A percentile compares a stretch with the other conserved stretches of the same genome.
These are phyloP conservation scores for Pteronura brasiliensis DNA, from an alignment of 2,113 vertebrate species.

Conservation along the genomic window DNA sequence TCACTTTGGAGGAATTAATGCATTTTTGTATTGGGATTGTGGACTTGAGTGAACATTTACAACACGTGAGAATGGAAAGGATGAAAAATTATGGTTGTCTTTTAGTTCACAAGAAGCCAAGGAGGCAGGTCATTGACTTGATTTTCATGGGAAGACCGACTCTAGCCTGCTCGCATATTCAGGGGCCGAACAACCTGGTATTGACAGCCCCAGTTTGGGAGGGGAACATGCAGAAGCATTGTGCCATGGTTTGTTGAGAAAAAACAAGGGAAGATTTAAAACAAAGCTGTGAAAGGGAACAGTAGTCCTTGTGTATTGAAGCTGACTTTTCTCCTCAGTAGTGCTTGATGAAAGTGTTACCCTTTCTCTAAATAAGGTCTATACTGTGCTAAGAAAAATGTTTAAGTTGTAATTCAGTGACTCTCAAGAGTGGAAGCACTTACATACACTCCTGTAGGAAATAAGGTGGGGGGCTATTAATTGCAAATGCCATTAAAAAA, in stretches of 20 bases:
- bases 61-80: constrained; percentile 88
- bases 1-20: constrained; percentile 91
- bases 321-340: constrained; percentile 77
- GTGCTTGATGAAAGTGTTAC: background rate
- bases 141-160: constrained; percentile 98
- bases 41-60: constrained; percentile 84
- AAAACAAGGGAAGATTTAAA: constrained; percentile 89
- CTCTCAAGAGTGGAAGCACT: background rate
- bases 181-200: constrained; percentile 82
- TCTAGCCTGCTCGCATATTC: constrained; percentile 85
- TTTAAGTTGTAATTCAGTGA: background rate
- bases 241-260: constrained; percentile 87
- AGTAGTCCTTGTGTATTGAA: constrained; percentile 91
- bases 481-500: accelerated
- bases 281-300: constrained; percentile 92
- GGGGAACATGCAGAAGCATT: constrained; percentile 83
- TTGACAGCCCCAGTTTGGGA: constrained; percentile 87
- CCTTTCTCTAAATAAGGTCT: background rate
- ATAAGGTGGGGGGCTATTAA: background rate
- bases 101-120: constrained; percentile 86
- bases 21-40: constrained; percentile 91
- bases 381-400: background rate
- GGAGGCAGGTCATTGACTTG: constrained; percentile 92
- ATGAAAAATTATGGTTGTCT: constrained; percentile 90
- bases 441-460: background rate